Conservation (phyloP, 2,797 vertebrate species). For the Acrocephalus scirpaceus region DNA sequence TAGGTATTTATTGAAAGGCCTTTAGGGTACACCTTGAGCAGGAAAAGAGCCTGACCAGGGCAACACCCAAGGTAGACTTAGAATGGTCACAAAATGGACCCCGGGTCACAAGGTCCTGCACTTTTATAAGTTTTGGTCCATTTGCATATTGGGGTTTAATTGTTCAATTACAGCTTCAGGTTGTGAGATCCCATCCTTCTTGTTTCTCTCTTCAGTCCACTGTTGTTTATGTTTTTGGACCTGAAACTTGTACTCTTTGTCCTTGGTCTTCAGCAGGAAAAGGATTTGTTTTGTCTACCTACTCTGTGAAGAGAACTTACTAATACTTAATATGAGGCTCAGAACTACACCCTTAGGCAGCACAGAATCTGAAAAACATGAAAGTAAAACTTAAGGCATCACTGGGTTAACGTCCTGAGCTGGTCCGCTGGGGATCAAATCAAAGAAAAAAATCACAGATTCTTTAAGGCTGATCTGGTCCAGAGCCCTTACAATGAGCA, state of each 20-base stretch:
- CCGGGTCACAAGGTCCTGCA: not conserved
- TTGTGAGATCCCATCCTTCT: not conserved
- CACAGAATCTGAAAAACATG: not conserved
- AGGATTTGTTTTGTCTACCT: not conserved
- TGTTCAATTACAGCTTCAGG: not conserved
- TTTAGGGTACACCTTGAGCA: not conserved
- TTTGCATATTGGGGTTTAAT: not conserved
- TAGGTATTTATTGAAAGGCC: not conserved
- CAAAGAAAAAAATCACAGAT: not conserved
- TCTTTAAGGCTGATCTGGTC: not conserved
- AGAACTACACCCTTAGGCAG: not conserved
- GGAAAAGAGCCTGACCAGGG: not conserved
- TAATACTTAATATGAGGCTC: not conserved
- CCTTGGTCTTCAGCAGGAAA: not conserved
- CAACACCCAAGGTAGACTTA: not conserved
- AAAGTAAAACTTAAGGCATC: not conserved
- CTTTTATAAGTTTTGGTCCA: not conserved
- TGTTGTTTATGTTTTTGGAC: not conserved
- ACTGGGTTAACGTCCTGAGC: not conserved
- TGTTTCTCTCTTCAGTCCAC: not conserved
- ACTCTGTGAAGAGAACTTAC: not conserved
- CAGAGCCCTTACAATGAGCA: not conserved
- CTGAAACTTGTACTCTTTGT: not conserved
- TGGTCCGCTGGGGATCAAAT: not conserved
- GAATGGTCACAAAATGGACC: not conserved